phyloP scores from a whole-genome alignment of 2,888 invertebrate species.

The Abscondita cerata region DNA sequence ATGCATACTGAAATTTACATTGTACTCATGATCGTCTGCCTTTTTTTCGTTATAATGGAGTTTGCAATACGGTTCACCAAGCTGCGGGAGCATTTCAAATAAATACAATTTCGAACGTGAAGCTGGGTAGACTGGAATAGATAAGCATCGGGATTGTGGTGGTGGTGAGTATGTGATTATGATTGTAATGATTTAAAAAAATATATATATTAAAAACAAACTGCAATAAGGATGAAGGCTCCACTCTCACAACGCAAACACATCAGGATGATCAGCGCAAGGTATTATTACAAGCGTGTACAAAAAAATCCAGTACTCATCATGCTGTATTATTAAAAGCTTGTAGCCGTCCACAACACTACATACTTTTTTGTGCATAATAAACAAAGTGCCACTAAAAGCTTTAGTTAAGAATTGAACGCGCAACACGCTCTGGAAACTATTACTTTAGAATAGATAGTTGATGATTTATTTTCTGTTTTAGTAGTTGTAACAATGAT shows the following conservation, averaged over 20 bases:
- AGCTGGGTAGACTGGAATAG: slow-evolving; percentile 21
- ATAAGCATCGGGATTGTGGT: not conserved
- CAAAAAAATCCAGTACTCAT: not conserved
- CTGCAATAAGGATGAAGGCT: slow-evolving; percentile 5
- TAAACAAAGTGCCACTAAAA: slow-evolving; percentile 1
- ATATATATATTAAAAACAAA: not conserved
- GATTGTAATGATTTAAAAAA: not conserved
- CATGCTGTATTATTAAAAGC: too few relatives aligned
- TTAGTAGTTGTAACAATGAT: not conserved
- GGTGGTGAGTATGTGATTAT: not conserved
- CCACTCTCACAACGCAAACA: slow-evolving; percentile 32
- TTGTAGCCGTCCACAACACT: not conserved
- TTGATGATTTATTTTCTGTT: slow-evolving; percentile 43
- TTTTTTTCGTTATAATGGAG: slow-evolving; percentile 45
- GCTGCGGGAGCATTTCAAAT: slow-evolving; percentile 33
- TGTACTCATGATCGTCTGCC: slow-evolving; percentile 23
- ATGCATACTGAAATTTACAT: slow-evolving; percentile 51
- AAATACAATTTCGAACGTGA: slow-evolving; percentile 16
- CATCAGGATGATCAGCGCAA: slow-evolving; percentile 14
- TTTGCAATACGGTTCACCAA: slow-evolving; percentile 49
- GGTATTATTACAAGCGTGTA: not conserved
- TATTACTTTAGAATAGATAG: too few relatives aligned
- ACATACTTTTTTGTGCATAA: slow-evolving; percentile 9
- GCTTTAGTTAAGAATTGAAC: not conserved
- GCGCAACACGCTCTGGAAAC: slow-evolving; percentile 20